Percentiles rank a stretch among this genome's conserved stretches.
Conservation (phyloP, 2,797 vertebrate species). For the Eospalax fontanierii region DNA sequence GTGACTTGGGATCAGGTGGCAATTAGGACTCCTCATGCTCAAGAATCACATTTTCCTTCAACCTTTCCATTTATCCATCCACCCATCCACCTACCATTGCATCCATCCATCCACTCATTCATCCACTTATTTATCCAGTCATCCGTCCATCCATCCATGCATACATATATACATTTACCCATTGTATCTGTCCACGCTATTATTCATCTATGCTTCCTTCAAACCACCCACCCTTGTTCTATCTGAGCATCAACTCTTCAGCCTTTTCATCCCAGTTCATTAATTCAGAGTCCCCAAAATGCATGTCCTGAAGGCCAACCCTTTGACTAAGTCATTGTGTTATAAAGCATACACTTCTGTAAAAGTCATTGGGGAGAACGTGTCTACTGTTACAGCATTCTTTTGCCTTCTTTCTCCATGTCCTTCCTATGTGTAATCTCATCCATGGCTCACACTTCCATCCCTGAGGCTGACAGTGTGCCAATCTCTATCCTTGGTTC, state of each 20-base stretch:
- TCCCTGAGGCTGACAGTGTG: background rate
- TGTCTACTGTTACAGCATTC: background rate
- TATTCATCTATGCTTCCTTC: background rate
- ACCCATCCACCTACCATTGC: background rate
- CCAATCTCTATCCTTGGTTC: background rate
- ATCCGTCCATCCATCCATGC: background rate
- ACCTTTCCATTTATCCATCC: background rate
- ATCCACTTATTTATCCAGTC: background rate
- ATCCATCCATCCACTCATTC: background rate
- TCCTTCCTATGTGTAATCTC: no score
- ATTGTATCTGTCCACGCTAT: background rate
- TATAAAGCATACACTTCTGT: background rate
- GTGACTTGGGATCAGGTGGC: background rate
- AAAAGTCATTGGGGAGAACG: background rate
- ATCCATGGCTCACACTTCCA: no score
- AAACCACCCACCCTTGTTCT: background rate
- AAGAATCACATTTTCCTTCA: background rate
- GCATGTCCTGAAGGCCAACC: background rate
- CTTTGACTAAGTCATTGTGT: background rate
- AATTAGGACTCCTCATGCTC: background rate
- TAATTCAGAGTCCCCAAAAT: background rate
- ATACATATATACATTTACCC: background rate
- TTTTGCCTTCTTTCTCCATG: background rate
- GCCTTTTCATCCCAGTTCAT: no score
- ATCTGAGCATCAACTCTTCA: background rate